Evolutionary conservation across 2,113 vertebrate genomes (phyloP), one percentile per base, ranked within the genome.

Genomic region (Triplophysa tibetana): DNA sequence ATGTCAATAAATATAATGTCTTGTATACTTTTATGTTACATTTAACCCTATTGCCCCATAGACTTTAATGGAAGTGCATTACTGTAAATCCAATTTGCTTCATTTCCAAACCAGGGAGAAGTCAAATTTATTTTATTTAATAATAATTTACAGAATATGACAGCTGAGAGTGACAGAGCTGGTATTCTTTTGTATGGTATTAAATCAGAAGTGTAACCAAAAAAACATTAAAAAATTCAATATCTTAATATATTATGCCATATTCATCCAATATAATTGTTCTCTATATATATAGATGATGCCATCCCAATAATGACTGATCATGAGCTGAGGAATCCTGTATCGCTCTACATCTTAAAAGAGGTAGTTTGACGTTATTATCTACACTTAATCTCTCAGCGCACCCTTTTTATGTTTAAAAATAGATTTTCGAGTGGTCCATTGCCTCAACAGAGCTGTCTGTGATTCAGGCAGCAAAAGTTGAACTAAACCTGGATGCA

Each of bases 341-440:
- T 96, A 48, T 95, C 96, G 4, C 91, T 98, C 75, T 98, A 97
- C 63, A 90, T 98, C 83, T 91, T 98, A 38, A 96, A 98, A 82
- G 94, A 96, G 94, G 97, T 62, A 23, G 3, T 41, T 10, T 38
- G 29, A 84, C 14, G n/a, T 81, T 9, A 78, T 61, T 48, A 16
- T 64, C n/a, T 21, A 74, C 33, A 74, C 67, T 77, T 8, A 73
- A 9, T 54, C 54, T 61, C 54, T 56, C 33, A 50, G 41, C 50
- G 24, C 23, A 45, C 48, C 29, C 10, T 13, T 48, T 76, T 75
- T 62, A 24, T 45, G 43, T 56, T 61, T 80, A 75, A 60, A 75
- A 78, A 84, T 81, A 84, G 23, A 41, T 14, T 1, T 45, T 68
- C 8, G 26, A 84, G 74, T 81, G 78, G 61, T 38, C 60, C 67